Base-by-base conservation (phyloP, 2,113 vertebrate genomes). In the Brachionichthys hirsutus region DNA sequence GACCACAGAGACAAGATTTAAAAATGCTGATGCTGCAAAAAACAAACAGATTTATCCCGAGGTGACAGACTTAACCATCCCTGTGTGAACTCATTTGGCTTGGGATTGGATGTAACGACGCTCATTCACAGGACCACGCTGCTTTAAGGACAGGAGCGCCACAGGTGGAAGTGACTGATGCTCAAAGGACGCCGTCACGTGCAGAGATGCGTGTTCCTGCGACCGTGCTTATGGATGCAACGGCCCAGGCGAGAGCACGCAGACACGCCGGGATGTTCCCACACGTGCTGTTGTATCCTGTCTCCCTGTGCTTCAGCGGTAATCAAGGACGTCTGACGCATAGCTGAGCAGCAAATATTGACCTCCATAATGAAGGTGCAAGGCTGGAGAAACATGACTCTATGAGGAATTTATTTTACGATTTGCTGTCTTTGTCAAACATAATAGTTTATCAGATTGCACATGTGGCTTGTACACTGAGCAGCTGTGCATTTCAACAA, bases 221-320 rank as follows among this genome's bases (percentile, higher is more conserved):
- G 62, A 78, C 52, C 74, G 70, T 72, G 73, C 60, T 67, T 63
- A 67, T 85, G 58, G 59, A 67, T 80, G 73, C 78, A 88, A 88
- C 82, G 85, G 86, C 82, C 83, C 68, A 86, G 68, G 87, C 86
- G 77, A 83, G 50, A 52, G 45, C 11, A 56, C 55, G 51, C 54
- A 38, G 40, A 54, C 30, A 55, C 14, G 41, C 57, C 7, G 16
- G 52, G 51, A 51, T 16, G 3, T 54, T 57, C 60, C 34, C 48
- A 52, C 34, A 41, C n/a, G 36, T 74, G 64, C 63, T 67, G 67
- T 71, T 64, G 67, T 50, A 55, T 5, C 1, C 9, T 41, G 60
- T 49, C 62, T 65, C 67, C 63, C 54, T 69, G 55, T 46, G 67
- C 48, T 62, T 55, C 65, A 35, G 34, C 45, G 41, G 51, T 60